These are phyloP conservation scores for Manis pentadactyla DNA, from an alignment of 2,797 vertebrate species.

Conservation along the genomic window DNA sequence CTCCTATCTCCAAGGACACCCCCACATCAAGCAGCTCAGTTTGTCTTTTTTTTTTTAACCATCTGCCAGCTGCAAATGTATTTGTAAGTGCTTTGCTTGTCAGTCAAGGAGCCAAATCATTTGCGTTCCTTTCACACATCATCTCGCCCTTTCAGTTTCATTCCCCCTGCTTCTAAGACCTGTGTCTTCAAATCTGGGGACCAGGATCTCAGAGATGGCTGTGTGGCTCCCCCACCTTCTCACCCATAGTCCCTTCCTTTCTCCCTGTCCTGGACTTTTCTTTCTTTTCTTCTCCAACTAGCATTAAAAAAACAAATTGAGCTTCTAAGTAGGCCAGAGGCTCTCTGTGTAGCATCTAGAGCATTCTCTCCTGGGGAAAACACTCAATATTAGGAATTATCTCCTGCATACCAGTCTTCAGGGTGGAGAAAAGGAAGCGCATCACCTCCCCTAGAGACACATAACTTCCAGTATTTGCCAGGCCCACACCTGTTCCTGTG, in stretches of 20 bases:
- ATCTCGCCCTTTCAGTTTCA: background rate
- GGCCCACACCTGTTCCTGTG: background rate
- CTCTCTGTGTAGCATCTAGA: background rate
- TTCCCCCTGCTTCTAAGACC: background rate
- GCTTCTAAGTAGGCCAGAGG: background rate
- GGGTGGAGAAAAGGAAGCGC: background rate
- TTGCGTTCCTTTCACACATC: background rate
- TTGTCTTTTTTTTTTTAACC: slow-evolving; percentile 45
- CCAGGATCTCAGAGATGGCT: too few species aligned
- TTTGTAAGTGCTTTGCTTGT: slow-evolving; percentile 58
- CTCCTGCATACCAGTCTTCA: background rate
- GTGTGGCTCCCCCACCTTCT: background rate
- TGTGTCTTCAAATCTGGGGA: background rate
- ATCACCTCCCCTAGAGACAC: background rate
- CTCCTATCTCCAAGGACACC: slow-evolving; percentile 75
- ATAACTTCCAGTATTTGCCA: background rate
- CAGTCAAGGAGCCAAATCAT: background rate
- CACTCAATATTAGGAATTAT: background rate
- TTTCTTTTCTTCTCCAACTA: background rate
- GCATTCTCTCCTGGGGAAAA: background rate
- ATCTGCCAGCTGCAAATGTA: slow-evolving; percentile 80
- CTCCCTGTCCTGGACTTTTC: background rate
- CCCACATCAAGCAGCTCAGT: slow-evolving; percentile 71
- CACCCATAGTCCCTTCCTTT: background rate
- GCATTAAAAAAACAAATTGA: background rate